Evolutionary conservation across 2,113 vertebrate genomes (phyloP).

Genomic region (Rhineura floridana): DNA sequence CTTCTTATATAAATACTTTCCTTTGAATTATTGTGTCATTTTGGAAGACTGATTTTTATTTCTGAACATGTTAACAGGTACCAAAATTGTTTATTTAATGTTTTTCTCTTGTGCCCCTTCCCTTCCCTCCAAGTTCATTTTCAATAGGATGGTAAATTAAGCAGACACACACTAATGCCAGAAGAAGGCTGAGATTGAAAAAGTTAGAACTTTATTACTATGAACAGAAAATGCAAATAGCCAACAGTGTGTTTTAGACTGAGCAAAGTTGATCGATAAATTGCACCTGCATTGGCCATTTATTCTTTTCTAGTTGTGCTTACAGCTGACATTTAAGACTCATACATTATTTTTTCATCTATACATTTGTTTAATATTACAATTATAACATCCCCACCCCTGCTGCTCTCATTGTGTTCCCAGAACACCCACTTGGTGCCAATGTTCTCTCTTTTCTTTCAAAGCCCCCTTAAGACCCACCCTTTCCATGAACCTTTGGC

Average conservation of each 20-base stretch:
- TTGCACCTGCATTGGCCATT: neutral
- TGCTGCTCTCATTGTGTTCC: neutral
- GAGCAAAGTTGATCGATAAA: constrained; percentile 8
- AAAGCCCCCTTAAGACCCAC: neutral
- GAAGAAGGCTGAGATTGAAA: neutral
- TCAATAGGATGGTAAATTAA: neutral
- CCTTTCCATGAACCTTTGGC: too few species aligned
- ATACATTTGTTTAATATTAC: neutral
- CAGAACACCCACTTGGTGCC: neutral
- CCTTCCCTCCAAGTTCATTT: neutral
- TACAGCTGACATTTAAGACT: neutral
- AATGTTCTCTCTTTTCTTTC: neutral
- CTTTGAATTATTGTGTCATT: neutral
- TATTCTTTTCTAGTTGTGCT: neutral
- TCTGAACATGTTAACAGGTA: neutral
- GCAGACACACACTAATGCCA: neutral
- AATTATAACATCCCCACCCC: neutral
- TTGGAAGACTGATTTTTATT: neutral
- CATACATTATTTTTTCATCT: neutral
- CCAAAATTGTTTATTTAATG: neutral
- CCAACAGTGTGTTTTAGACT: neutral
- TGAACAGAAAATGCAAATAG: neutral
- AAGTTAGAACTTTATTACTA: neutral
- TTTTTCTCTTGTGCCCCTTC: neutral
- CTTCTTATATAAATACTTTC: neutral